Evolutionary conservation across 1,140 invertebrate genomes (phyloP), one percentile per base, ranked within the genome.

Genomic region (Ganaspis sp.): DNA sequence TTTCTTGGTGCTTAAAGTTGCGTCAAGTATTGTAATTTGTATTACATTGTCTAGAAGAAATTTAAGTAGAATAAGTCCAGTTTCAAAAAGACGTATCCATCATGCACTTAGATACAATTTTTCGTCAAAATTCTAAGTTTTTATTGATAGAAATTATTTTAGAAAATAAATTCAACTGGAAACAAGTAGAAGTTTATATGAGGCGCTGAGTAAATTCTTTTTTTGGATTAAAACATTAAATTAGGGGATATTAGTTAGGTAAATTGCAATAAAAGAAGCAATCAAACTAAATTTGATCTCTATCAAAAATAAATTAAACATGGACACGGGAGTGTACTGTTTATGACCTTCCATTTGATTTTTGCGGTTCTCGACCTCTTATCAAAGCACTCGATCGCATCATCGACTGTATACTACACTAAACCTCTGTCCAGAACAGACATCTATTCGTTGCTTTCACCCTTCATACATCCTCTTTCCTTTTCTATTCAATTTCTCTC

Each of bases 311-410:
- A 34, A 64, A 64, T 64, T 64, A 64, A 64, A 64, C 58, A 64
- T 9, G 58, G 26, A 17, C 4, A 8, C n/a, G 4, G 26, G 11
- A 26, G 15, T 64, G 12, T n/a, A n/a, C 58, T 64, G 58, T 29
- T 29, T 64, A 64, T 64, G 58, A 64, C 58, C 58, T 64, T 64
- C 23, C 58, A 34, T 64, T 64, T 29, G 26, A 64, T 64, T 76
- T 73, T 73, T 83, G 74, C 75, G 78, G 80, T 80, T 80, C 76
- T 77, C 71, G 37, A 29, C 79, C 73, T 77, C 77, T 79, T 84
- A 84, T 83, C 83, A 70, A 19, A 29, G 79, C 73, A 73, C 75
- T 84, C 80, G 73, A 85, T 86, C 78, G 73, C 40, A 82, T 80
- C 73, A 72, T 69, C 12, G 58, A 34, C 58, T n/a, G 26, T 29